Base-by-base conservation (phyloP, 2,797 vertebrate genomes). In the Hafferia zeledoni region DNA sequence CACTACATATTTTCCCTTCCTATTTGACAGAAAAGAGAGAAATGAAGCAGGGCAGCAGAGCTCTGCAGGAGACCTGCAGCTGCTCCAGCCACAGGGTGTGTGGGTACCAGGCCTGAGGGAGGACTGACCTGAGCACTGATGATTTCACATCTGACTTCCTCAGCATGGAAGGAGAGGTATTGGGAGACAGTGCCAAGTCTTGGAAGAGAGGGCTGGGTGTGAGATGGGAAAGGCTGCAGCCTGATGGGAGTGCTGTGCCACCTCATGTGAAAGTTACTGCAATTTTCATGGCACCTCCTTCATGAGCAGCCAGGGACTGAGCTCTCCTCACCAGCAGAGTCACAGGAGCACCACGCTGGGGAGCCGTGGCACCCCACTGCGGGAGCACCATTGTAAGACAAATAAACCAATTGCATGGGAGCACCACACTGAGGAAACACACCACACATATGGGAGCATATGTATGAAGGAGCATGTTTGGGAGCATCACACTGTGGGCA, bases 31-130 rank as follows among this genome's bases (percentile, higher is more conserved):
- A 47, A 1, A 24, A 64, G 31, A 47, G 23, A 56, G 22, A 76
- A 61, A 39, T 23, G 1, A 68, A 55, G 25, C 0, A 0, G 52
- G 49, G 50, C 22, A 68, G 53, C 30, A 67, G 35, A 80, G 69
- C 9, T 2, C 35, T 50, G 47, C 52, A 63, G 65, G 33, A 87
- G 37, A 53, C 43, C 49, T 13, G 0, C 49, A 78, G 47, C 44
- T 3, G 2, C 19, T 28, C 10, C 13, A 49, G 49, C 33, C 16
- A 1, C 35, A 53, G 30, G 9, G 2, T 1, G 0, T 43, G 35
- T n/a, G 53, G 16, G n/a, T 30, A 46, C 19, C 25, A 35, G 53
- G 3, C 11, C 44, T 23, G 61, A 41, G 67, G 30, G 6, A 77
- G 15, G 13, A 50, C 52, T 71, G 81, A 23, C 10, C 10, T 3